Conservation (phyloP, 2,888 invertebrate genomes). For the Rugalucina vietnamica region DNA sequence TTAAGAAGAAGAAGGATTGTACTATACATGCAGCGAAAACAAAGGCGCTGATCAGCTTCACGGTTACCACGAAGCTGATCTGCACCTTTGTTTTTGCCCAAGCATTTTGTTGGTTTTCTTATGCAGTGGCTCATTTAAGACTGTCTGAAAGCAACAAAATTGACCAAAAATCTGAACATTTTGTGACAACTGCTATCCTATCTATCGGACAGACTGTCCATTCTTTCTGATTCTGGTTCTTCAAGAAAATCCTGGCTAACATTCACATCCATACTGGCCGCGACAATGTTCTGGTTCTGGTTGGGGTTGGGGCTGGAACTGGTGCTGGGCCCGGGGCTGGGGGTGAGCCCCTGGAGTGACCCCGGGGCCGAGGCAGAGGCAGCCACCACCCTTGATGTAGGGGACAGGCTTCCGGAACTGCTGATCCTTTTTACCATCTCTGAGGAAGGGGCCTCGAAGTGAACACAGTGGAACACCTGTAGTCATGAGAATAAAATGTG, state of each 20-base stretch:
- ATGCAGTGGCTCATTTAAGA: too few relatives aligned
- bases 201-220: constrained; percentile 24
- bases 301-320: constrained; percentile 10
- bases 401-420: constrained; percentile 22
- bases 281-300: neutral
- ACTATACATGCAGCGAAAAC: too few relatives aligned
- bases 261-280: constrained; percentile 58
- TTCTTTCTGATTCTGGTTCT: constrained; percentile 55
- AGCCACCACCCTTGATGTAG: constrained; percentile 35
- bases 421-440: constrained; percentile 52
- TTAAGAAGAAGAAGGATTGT: too few relatives aligned
- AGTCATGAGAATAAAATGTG: constrained; percentile 46
- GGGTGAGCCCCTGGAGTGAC: constrained; percentile 34
- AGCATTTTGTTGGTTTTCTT: too few relatives aligned
- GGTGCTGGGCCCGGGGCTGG: constrained; percentile 37
- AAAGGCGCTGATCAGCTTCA: too few relatives aligned
- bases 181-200: neutral
- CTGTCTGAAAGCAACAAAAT: too few relatives aligned
- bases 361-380: neutral
- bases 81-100: too few relatives aligned
- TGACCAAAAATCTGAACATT: neutral
- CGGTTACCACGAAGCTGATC: too few relatives aligned
- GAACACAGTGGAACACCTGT: constrained; percentile 98
- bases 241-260: constrained; percentile 50
- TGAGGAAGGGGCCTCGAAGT: constrained; percentile 97